Evolutionary conservation across 2,888 invertebrate species (phyloP).

Genomic region (Clanis bilineata): DNA sequence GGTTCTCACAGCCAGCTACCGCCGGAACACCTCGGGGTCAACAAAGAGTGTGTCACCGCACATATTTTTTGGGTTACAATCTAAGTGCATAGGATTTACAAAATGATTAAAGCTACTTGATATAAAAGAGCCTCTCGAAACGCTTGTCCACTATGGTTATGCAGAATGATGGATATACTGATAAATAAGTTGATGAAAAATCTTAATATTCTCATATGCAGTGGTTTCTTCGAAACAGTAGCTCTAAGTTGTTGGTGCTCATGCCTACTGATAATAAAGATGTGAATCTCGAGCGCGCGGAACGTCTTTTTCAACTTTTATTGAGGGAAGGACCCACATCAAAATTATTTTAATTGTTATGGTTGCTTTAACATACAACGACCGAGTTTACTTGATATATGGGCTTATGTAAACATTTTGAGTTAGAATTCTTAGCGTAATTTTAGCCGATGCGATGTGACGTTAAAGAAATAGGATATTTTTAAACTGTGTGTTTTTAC

Average conservation of each 20-base stretch:
- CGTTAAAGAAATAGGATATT: too few species aligned
- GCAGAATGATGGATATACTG: constrained; percentile 41
- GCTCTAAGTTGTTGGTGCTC: constrained; percentile 48
- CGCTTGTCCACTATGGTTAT: constrained; percentile 26
- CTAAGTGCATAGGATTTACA: constrained; percentile 12
- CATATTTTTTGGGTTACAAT: constrained; percentile 10
- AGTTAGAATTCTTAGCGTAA: background rate
- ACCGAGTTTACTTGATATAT: constrained; percentile 3
- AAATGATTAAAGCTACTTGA: constrained; percentile 8
- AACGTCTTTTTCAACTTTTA: constrained; percentile 33
- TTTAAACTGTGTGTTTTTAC: too few species aligned
- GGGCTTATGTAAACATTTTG: background rate
- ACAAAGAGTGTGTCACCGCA: constrained; percentile 19
- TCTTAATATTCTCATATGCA: constrained; percentile 47
- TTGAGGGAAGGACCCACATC: constrained; percentile 21
- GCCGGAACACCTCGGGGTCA: constrained; percentile 52
- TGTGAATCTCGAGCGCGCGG: constrained; percentile 39
- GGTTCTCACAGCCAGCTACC: constrained; percentile 56
- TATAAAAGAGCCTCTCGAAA: background rate
- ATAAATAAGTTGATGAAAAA: constrained; percentile 45
- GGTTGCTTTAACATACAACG: constrained; percentile 20
- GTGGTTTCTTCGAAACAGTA: constrained; percentile 54
- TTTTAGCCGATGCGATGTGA: too few species aligned
- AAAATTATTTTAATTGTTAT: constrained; percentile 22
- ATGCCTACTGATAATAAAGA: constrained; percentile 52